Percentiles rank a stretch among this genome's conserved stretches.
Evolutionary conservation across 2,888 invertebrate species (phyloP).

Genomic region (Allygus modestus): DNA sequence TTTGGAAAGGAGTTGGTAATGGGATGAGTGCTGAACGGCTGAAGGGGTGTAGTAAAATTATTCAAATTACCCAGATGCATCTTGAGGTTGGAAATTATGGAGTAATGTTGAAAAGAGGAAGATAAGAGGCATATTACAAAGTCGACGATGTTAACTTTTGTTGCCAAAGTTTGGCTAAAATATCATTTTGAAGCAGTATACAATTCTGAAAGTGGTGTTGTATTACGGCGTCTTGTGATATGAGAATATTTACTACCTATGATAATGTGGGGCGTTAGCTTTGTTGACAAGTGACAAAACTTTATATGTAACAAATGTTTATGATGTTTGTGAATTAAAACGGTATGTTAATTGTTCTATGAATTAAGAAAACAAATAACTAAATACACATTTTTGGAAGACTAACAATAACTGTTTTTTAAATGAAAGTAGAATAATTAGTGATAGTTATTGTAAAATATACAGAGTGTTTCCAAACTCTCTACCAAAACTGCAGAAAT

Average conservation of each 20-base stretch:
- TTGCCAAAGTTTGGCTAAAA: conserved; percentile 41
- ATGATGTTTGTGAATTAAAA: not conserved
- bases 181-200: conserved; percentile 40
- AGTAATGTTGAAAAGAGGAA: conserved; percentile 26
- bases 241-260: conserved; percentile 28
- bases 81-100: conserved; percentile 29
- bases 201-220: conserved; percentile 30
- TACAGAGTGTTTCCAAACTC: too few species aligned
- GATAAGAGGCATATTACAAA: conserved; percentile 49
- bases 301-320: not conserved
- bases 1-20: conserved; percentile 18
- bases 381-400: too few species aligned
- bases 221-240: conserved; percentile 18
- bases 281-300: not conserved
- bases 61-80: conserved; percentile 11
- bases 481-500: too few species aligned
- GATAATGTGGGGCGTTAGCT: conserved; percentile 17
- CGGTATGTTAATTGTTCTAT: too few species aligned
- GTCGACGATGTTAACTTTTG: conserved; percentile 53
- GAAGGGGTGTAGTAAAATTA: conserved; percentile 40
- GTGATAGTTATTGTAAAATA: too few species aligned
- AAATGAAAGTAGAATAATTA: too few species aligned
- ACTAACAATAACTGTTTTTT: too few species aligned
- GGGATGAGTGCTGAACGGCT: not conserved
- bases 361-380: too few species aligned